A percentile compares a stretch with the other conserved stretches of the same genome.
These are phyloP conservation scores for Myotis planiceps DNA, from an alignment of 2,797 vertebrate species.

Conservation along the genomic window DNA sequence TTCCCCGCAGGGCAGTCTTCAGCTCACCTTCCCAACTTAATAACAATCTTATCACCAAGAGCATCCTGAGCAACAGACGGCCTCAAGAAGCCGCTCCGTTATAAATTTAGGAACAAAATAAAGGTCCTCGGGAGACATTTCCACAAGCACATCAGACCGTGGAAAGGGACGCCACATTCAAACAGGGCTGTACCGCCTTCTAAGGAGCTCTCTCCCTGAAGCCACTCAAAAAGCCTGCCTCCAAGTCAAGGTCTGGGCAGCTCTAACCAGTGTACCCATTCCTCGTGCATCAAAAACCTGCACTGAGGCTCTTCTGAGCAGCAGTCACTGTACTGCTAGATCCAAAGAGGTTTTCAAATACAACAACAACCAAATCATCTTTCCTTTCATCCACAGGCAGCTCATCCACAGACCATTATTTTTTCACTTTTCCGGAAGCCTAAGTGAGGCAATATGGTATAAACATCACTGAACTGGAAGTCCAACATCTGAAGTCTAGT, in stretches of 20 bases:
- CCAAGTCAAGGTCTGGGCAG: slow-evolving; percentile 31
- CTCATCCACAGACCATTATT: neutral
- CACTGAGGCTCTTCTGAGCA: neutral
- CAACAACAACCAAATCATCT: neutral
- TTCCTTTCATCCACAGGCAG: slow-evolving; percentile 5
- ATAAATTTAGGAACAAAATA: slow-evolving; percentile 70
- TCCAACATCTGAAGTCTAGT: neutral
- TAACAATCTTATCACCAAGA: slow-evolving; percentile 60
- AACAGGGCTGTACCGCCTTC: neutral
- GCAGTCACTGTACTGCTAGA: neutral
- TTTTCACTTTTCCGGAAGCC: neutral
- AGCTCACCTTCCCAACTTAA: slow-evolving; percentile 63
- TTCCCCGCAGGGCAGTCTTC: slow-evolving; percentile 50
- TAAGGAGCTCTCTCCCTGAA: slow-evolving; percentile 41
- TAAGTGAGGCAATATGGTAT: neutral
- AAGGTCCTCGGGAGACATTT: slow-evolving; percentile 69
- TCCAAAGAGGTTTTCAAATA: neutral
- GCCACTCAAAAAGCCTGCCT: slow-evolving; percentile 48
- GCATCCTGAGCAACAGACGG: slow-evolving; percentile 44
- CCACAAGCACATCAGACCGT: slow-evolving; percentile 13
- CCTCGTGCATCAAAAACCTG: neutral
- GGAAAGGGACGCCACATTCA: neutral
- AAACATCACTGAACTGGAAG: neutral
- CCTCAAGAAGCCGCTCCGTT: slow-evolving; percentile 42
- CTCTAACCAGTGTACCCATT: neutral